These are phyloP conservation scores for Chaetura pelagica DNA, from an alignment of 2,113 vertebrate species.

Conservation along the genomic window DNA sequence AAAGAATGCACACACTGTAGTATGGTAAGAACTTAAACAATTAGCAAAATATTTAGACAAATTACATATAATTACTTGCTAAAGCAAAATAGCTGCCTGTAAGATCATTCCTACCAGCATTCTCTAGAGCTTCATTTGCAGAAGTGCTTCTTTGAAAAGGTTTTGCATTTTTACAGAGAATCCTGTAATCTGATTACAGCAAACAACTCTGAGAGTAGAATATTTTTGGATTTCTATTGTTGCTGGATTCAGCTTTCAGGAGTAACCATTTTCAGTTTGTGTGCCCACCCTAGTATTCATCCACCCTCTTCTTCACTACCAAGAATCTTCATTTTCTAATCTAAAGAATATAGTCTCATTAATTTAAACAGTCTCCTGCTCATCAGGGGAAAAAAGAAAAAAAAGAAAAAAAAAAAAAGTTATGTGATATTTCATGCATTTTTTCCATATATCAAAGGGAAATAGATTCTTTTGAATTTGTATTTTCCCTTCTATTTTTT, in stretches of 20 bases:
- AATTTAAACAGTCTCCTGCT: neutral
- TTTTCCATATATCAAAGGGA: neutral
- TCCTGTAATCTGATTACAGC: neutral
- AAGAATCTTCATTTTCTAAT: neutral
- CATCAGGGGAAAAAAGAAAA: neutral
- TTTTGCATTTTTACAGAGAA: conserved; percentile 12
- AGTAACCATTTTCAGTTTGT: neutral
- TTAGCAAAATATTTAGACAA: conserved; percentile 54
- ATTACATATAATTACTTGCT: conserved; percentile 28
- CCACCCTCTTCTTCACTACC: neutral
- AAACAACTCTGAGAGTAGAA: neutral
- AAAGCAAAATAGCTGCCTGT: conserved; percentile 28
- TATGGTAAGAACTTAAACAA: conserved; percentile 26
- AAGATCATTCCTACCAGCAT: neutral
- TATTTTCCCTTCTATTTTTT: neutral
- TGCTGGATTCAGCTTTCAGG: neutral
- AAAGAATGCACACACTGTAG: neutral
- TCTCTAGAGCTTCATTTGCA: neutral
- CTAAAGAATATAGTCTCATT: neutral
- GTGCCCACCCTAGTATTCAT: neutral
- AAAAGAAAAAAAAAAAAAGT: neutral
- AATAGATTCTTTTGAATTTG: neutral
- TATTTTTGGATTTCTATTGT: neutral
- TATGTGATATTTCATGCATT: neutral
- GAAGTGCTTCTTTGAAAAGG: conserved; percentile 19